Evolutionary conservation across 2,888 invertebrate genomes (phyloP), one percentile per base, ranked within the genome.

Genomic region (Dorcus parallelipipedus): DNA sequence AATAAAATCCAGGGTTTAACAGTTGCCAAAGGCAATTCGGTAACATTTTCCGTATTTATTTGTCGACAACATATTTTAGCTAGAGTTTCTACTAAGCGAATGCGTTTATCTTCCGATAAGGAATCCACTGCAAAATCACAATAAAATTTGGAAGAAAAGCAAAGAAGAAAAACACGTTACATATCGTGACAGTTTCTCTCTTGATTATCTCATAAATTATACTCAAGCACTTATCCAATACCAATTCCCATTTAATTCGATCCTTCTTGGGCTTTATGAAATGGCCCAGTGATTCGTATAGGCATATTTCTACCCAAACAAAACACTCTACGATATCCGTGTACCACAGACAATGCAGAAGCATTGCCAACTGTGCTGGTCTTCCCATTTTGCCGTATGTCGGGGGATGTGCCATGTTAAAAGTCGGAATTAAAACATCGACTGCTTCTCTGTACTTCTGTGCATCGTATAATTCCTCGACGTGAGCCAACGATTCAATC

Each of bases 1-100:
- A 95, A 80, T 57, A 95, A 79, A 58, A 93, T 88, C 94, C 94
- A 95, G 4, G 93, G 91, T 3, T 85, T 77, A 9, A 91, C 84
- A 9, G 88, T 86, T 59, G 87, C 86, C 54, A 93, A 81, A 0
- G 89, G 87, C 77, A 85, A 82, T 61, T 86, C 87, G 38, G 83
- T 77, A 26, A 81, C 79, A 72, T 81, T 84, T 39, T 91, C 91
- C 0, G 82, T 76, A 70, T 93, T 92, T 61, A 94, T 81, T 76
- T 92, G 91, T 72, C 89, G 87, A 52, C 89, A 88, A 62, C 93
- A 85, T 51, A 93, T 84, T 68, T 86, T 85, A 20, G 89, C 85
- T 43, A 94, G 79, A 72, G 88, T 89, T 73, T 91, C 87, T 0
- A 91, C 83, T 10, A 92, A 81, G 63, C 90, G 84, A 4, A 85